Base-by-base conservation (phyloP, 2,888 invertebrate genomes). In the Acanthosepion pharaonis region DNA sequence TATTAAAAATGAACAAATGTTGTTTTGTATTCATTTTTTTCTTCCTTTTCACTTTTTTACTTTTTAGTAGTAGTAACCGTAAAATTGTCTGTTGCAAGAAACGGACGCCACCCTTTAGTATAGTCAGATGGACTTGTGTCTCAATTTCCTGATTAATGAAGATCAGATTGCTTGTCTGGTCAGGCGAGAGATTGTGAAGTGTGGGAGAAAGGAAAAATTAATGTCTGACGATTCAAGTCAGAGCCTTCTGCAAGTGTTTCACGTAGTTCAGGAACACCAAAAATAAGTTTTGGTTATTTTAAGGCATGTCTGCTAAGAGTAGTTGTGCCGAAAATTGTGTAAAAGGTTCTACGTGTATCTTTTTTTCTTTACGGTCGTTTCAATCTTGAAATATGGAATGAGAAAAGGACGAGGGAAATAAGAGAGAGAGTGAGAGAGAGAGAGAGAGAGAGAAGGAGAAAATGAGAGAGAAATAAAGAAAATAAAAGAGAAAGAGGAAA, bases 41-140 rank as follows among this genome's bases (percentile, higher is more conserved):
- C 15, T n/a, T n/a, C 18, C 11, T n/a, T 18, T 11, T 78, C 23
- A 15, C 5, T n/a, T n/a, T 11, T 33, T 15, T 78, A 23, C 33
- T 78, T n/a, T 78, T 28, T 8, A 78, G 78, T 15, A n/a, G n/a
- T 11, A 78, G n/a, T 78, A n/a, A n/a, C 78, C n/a, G 78, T 78
- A 33, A 78, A 78, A 33, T 78, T 78, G 78, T 78, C 78, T 78
- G n/a, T n/a, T 78, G 78, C 78, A 78, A 78, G n/a, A n/a, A 78
- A 78, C n/a, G n/a, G 78, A n/a, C 78, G 78, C 78, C n/a, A 78
- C n/a, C n/a, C 78, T n/a, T 78, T 78, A n/a, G 78, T 78, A n/a
- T 78, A n/a, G 78, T 78, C 78, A 78, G 78, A 78, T 78, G 78
- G 78, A 78, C 78, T 78, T n/a, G n/a, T 78, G 78, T 78, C 78